A percentile compares a stretch with the other conserved stretches of the same genome.
Conservation (phyloP, 1,140 invertebrate species). For the Cecropterus lyciades region DNA sequence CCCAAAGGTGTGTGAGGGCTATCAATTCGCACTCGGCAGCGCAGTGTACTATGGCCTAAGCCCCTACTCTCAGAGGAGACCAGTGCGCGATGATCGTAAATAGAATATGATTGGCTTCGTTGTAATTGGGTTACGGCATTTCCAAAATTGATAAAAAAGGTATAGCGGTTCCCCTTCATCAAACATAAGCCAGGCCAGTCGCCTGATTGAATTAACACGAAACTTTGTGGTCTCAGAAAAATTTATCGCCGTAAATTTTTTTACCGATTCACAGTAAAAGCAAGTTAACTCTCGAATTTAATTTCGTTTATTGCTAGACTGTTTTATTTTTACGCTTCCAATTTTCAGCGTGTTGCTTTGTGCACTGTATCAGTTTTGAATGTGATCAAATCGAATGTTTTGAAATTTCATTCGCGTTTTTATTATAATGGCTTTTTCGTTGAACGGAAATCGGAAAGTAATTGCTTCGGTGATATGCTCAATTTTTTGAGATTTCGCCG, state of each 20-base stretch:
- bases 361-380: no score
- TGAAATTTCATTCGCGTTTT: no score
- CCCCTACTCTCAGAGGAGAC: no score
- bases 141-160: slow-evolving; percentile 29
- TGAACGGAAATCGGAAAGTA: no score
- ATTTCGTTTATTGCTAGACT: slow-evolving; percentile 61
- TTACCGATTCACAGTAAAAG: slow-evolving; percentile 52
- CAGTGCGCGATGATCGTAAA: not conserved
- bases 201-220: slow-evolving; percentile 76
- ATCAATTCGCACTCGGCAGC: no score
- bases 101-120: slow-evolving; percentile 14
- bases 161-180: slow-evolving; percentile 50
- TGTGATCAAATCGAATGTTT: no score
- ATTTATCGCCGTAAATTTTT: slow-evolving; percentile 70
- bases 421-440: no score
- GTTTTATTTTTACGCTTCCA: slow-evolving; percentile 31
- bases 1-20: no score
- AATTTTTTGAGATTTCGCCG: no score
- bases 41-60: no score
- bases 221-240: slow-evolving; percentile 66
- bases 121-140: slow-evolving; percentile 26
- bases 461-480: no score
- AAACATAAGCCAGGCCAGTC: slow-evolving; percentile 65
- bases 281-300: slow-evolving; percentile 63
- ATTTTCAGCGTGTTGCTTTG: slow-evolving; percentile 32